These are phyloP conservation scores for Gambusia holbrooki DNA, from an alignment of 2,113 vertebrate species.

Conservation along the genomic window DNA sequence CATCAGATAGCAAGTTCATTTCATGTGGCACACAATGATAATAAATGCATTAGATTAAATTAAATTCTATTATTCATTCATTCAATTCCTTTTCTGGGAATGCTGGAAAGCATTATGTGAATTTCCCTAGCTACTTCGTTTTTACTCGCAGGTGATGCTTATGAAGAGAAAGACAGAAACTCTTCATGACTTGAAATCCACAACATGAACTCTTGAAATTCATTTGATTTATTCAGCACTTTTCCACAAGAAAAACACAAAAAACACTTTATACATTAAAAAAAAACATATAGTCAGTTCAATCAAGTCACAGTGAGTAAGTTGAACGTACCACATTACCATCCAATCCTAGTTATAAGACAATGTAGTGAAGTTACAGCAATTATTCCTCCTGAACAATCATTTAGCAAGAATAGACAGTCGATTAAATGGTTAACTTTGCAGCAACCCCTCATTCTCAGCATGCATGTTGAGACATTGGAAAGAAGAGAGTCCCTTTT, in stretches of 20 bases:
- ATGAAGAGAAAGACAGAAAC: background rate
- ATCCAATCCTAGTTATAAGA: background rate
- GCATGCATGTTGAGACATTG: background rate
- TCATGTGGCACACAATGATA: too few relatives aligned
- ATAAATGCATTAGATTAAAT: background rate
- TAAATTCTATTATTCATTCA: background rate
- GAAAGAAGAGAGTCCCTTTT: background rate
- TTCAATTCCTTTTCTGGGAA: background rate
- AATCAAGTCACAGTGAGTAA: background rate
- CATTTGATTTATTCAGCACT: background rate
- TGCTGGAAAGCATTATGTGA: too few relatives aligned
- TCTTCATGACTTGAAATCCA: background rate
- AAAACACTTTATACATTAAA: background rate
- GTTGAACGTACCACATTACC: background rate
- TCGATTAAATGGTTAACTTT: background rate
- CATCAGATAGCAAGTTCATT: background rate
- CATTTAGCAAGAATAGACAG: background rate
- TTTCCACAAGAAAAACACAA: background rate
- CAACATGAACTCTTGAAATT: background rate
- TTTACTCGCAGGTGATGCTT: background rate
- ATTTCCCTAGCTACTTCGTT: background rate
- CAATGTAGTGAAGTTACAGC: background rate
- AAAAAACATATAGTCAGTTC: background rate
- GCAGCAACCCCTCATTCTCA: background rate
- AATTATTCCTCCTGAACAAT: background rate